Conservation (phyloP, 2,113 vertebrate species). For the Epinephelus moara region DNA sequence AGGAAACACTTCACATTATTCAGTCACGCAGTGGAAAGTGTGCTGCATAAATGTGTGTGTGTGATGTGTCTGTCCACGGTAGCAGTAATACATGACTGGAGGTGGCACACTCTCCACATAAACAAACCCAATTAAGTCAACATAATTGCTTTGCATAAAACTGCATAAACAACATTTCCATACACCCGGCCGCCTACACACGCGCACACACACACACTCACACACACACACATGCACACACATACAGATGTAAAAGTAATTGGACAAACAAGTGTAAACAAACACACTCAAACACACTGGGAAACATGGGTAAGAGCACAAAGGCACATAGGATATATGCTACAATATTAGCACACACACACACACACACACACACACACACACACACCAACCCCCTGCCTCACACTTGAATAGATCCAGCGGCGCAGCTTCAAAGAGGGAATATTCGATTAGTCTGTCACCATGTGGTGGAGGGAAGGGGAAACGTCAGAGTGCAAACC, state of each 20-base stretch:
- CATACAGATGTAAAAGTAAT: slow-evolving; percentile 54
- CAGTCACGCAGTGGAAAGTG: slow-evolving; percentile 59
- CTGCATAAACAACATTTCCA: slow-evolving; percentile 83
- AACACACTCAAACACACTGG: slow-evolving; percentile 60
- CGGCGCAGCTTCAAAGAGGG: slow-evolving; percentile 71
- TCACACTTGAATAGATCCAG: slow-evolving; percentile 71
- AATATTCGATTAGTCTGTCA: slow-evolving; percentile 81
- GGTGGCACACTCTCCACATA: slow-evolving; percentile 79
- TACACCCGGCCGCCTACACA: slow-evolving; percentile 63
- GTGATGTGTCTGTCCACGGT: slow-evolving; percentile 53
- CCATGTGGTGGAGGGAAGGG: slow-evolving; percentile 44
- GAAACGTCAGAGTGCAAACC: slow-evolving; percentile 39
- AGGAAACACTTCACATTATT: slow-evolving; percentile 68
- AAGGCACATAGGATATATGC: slow-evolving; percentile 40
- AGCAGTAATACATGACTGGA: slow-evolving; percentile 78
- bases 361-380: slow-evolving; percentile 13
- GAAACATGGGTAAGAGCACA: slow-evolving; percentile 51
- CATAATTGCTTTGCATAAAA: slow-evolving; percentile 84
- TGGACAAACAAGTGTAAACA: slow-evolving; percentile 74
- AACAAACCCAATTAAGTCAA: slow-evolving; percentile 85
- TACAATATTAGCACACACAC: slow-evolving; percentile 15
- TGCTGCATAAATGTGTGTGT: slow-evolving; percentile 15
- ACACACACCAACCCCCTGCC: slow-evolving; percentile 46
- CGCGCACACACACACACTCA: slow-evolving; percentile 21
- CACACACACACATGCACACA: slow-evolving; percentile 42